Conservation (phyloP, 2,888 invertebrate genomes). For the Epinotia nisella region DNA sequence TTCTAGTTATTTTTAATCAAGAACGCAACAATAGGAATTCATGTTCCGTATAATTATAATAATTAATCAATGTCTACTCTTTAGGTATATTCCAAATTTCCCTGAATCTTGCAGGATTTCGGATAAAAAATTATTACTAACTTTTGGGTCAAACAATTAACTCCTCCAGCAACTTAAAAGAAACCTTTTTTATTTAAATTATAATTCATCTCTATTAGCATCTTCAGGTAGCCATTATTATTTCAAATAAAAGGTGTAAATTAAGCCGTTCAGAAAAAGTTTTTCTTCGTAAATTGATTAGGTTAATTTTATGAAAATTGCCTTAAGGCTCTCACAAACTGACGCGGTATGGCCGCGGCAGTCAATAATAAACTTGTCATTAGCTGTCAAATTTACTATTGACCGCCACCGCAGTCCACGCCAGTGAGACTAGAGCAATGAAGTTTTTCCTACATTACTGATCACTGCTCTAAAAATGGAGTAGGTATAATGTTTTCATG, state of each 20-base stretch:
- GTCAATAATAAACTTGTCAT: too few relatives aligned
- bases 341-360: too few relatives aligned
- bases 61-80: slow-evolving; percentile 2
- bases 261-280: slow-evolving; percentile 17
- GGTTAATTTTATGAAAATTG: neutral
- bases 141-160: slow-evolving; percentile 38
- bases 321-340: too few relatives aligned
- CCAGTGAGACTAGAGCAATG: too few relatives aligned
- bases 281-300: neutral
- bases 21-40: neutral
- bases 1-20: neutral
- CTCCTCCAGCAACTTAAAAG: slow-evolving; percentile 25
- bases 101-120: neutral
- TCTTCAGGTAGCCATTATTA: slow-evolving; percentile 30
- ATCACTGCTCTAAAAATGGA: too few relatives aligned
- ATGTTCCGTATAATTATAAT: neutral
- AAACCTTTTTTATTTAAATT: slow-evolving; percentile 27
- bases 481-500: too few relatives aligned
- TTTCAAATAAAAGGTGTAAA: slow-evolving; percentile 32
- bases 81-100: slow-evolving; percentile 2
- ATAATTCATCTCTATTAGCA: slow-evolving; percentile 35
- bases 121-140: slow-evolving; percentile 12
- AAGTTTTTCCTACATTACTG: too few relatives aligned
- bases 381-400: too few relatives aligned
- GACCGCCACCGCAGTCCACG: too few relatives aligned